Evolutionary conservation across 2,888 invertebrate genomes (phyloP), one percentile per base, ranked within the genome.

Genomic region (Gasteruption jaculator): DNA sequence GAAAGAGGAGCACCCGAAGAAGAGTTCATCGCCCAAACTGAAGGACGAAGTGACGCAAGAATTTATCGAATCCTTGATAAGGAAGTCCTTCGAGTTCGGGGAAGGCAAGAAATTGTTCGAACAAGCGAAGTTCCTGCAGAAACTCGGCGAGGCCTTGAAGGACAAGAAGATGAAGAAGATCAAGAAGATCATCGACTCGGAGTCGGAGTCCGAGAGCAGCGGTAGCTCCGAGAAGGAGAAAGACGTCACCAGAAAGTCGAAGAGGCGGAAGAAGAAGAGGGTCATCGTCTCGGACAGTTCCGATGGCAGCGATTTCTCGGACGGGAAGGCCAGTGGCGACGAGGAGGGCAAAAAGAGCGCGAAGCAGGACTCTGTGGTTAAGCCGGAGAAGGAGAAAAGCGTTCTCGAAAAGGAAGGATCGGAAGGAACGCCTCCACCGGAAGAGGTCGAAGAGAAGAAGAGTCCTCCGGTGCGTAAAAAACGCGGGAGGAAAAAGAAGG

Each of bases 131-230:
- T 71, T 78, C 27, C 72, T 76, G 53, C 72, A 75, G 49, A 65
- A 75, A 34, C 57, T 79, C 8, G 66, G 63, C 19, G 57, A 58
- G 12, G 52, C 50, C 3, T 19, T 63, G 3, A 43, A 60, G 11
- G 41, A 49, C 24, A 73, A 74, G 16, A 73, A 74, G 29, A 60
- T 74, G 2, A 79, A 78, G 52, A 79, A 77, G 52, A 73, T 81
- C 16, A 76, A 77, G 54, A 77, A 74, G 54, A 71, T 78, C 1
- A 74, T 78, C 46, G 76, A 76, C 55, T 75, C 78, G 4, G 76
- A 77, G 12, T 76, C 75, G 0, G 78, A 78, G 5, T 57, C 57
- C 7, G 52, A 49, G 44, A 59, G 54, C 11, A 54, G 50, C 36
- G 58, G 61, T 3, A 56, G 54, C 71, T 75, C 45, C 71, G 48